Conservation (phyloP, 2,888 invertebrate species). For the Euzetes globulus region DNA sequence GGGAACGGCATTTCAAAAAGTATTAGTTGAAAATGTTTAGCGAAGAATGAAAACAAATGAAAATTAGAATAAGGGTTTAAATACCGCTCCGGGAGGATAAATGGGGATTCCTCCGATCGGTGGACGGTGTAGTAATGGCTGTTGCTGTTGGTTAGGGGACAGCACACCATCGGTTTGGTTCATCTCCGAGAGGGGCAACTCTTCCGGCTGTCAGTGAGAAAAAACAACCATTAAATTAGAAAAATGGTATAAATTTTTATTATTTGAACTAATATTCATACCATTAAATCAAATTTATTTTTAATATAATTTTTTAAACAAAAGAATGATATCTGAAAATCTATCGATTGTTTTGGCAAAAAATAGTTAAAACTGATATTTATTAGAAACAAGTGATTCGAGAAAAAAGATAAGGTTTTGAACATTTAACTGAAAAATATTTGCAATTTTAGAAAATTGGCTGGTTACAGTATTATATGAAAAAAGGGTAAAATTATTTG, state of each 20-base stretch:
- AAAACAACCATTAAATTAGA: neutral
- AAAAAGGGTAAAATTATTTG: neutral
- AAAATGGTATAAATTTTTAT: neutral
- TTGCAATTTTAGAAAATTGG: neutral
- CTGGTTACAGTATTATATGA: no score
- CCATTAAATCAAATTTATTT: neutral
- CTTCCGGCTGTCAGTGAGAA: slow-evolving; percentile 41
- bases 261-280: no score
- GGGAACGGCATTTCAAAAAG: slow-evolving; percentile 5
- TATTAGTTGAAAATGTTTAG: slow-evolving; percentile 11
- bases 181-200: slow-evolving; percentile 46
- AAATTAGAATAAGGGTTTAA: slow-evolving; percentile 34
- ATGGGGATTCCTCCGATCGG: slow-evolving; percentile 52
- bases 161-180: slow-evolving; percentile 41
- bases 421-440: no score
- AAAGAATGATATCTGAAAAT: neutral
- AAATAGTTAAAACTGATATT: neutral
- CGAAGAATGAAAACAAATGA: neutral
- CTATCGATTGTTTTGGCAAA: neutral
- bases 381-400: no score
- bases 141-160: slow-evolving; percentile 38
- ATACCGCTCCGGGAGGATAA: slow-evolving; percentile 51
- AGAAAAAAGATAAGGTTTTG: no score
- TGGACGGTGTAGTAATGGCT: slow-evolving; percentile 53
- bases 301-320: neutral